These are phyloP conservation scores for Aphidoletes aphidimyza DNA, from an alignment of 2,888 invertebrate species.

Conservation along the genomic window DNA sequence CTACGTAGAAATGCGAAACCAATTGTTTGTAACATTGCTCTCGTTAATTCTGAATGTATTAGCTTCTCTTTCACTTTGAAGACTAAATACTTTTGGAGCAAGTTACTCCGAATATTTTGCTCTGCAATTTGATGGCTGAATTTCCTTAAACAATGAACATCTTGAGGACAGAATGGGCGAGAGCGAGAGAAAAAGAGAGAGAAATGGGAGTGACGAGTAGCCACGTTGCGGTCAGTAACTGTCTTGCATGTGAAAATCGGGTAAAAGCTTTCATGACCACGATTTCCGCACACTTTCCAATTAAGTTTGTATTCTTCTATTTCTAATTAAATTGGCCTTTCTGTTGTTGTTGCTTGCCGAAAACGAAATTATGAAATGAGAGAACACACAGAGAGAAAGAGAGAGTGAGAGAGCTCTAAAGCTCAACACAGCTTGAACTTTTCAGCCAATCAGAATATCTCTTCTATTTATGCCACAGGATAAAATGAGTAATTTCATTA, in stretches of 20 bases:
- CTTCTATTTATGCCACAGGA: conserved; percentile 1
- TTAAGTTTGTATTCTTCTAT: background rate
- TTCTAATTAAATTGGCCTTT: background rate
- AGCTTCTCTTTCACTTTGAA: no score
- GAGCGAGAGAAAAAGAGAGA: no score
- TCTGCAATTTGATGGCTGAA: background rate
- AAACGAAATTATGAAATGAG: background rate
- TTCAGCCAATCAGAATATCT: background rate
- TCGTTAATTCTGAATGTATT: background rate
- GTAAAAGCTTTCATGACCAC: conserved; percentile 8
- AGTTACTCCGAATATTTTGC: no score
- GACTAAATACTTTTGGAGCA: no score
- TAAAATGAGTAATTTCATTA: conserved; percentile 10
- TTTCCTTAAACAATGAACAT: background rate
- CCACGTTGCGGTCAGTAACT: background rate
- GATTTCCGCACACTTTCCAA: background rate
- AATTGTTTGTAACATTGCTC: background rate
- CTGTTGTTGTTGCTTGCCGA: background rate
- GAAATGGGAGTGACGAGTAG: no score
- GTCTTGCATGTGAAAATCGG: background rate
- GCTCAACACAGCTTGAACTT: no score
- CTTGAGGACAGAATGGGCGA: background rate
- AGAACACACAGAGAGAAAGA: background rate
- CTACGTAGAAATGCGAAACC: background rate
- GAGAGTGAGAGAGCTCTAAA: background rate